A percentile compares a stretch with the other conserved stretches of the same genome.
Evolutionary conservation across 1,140 invertebrate genomes (phyloP).

Genomic region (Phortica variegata): DNA sequence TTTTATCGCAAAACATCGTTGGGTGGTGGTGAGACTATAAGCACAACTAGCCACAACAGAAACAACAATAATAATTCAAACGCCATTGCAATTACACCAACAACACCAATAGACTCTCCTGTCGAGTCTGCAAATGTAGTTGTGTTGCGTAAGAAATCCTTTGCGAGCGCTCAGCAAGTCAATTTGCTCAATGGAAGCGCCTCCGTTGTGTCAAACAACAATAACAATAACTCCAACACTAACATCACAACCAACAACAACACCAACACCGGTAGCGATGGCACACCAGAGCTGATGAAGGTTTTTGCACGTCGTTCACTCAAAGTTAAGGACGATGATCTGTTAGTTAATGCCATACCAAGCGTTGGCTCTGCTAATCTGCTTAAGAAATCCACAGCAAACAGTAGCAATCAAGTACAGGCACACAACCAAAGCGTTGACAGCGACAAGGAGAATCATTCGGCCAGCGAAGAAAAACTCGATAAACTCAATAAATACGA

Average conservation of each 20-base stretch:
- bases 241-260: conserved; percentile 18
- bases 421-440: conserved; percentile 58
- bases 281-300: conserved; percentile 76
- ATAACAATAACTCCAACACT: too few species aligned
- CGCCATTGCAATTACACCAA: conserved; percentile 16
- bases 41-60: conserved; percentile 12
- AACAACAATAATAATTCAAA: conserved; percentile 12
- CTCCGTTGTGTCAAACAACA: too few species aligned
- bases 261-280: conserved; percentile 54
- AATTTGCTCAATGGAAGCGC: not conserved
- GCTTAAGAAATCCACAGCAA: not conserved
- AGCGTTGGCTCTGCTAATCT: too few species aligned
- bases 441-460: conserved; percentile 69
- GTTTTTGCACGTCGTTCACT: conserved; percentile 75
- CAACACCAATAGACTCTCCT: too few species aligned
- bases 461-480: conserved; percentile 48
- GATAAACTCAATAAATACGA: conserved; percentile 39
- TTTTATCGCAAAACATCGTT: conserved; percentile 22
- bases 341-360: too few species aligned
- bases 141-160: conserved; percentile 63
- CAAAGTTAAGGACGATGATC: conserved; percentile 73
- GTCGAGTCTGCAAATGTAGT: conserved; percentile 28
- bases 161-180: conserved; percentile 11
- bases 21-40: conserved; percentile 4
- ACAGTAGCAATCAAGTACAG: too few species aligned